Evolutionary conservation across 1,140 invertebrate species (phyloP).

Genomic region (Pseudomyrmex cubaensis): DNA sequence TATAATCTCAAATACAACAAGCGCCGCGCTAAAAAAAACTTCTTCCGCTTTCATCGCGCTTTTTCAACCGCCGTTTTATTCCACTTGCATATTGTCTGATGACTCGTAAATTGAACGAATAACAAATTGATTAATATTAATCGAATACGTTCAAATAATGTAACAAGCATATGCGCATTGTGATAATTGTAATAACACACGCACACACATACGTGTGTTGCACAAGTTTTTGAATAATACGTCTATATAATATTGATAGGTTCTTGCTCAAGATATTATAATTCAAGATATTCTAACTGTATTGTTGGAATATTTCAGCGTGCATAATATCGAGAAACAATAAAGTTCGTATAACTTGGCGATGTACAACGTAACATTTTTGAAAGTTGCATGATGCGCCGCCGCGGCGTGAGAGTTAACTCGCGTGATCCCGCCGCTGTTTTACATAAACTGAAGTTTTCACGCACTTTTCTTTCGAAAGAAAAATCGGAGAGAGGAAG

Average conservation of each 20-base stretch:
- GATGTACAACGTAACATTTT: conserved; percentile 8
- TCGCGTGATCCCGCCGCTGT: conserved; percentile 4
- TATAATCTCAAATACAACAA: too few species aligned
- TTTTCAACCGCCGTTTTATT: too few species aligned
- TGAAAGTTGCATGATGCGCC: conserved; percentile 28
- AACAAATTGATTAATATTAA: too few species aligned
- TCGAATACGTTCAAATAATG: too few species aligned
- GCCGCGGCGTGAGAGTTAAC: conserved; percentile 15
- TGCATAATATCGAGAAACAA: conserved; percentile 40
- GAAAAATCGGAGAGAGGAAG: neutral
- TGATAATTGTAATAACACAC: too few species aligned
- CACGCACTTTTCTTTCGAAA: neutral
- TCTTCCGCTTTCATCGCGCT: too few species aligned
- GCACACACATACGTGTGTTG: too few species aligned
- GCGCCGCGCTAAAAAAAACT: too few species aligned
- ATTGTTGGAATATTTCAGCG: conserved; percentile 46
- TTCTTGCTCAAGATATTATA: conserved; percentile 26
- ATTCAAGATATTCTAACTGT: conserved; percentile 2
- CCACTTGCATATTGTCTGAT: too few species aligned
- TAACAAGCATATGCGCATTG: too few species aligned
- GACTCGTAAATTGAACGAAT: too few species aligned
- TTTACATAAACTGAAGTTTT: conserved; percentile 9
- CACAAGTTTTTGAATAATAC: neutral
- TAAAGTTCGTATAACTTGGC: neutral
- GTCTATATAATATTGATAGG: neutral